A percentile compares a stretch with the other conserved stretches of the same genome.
Evolutionary conservation across 2,797 vertebrate species (phyloP).

Genomic region (Neoniphon sammara): DNA sequence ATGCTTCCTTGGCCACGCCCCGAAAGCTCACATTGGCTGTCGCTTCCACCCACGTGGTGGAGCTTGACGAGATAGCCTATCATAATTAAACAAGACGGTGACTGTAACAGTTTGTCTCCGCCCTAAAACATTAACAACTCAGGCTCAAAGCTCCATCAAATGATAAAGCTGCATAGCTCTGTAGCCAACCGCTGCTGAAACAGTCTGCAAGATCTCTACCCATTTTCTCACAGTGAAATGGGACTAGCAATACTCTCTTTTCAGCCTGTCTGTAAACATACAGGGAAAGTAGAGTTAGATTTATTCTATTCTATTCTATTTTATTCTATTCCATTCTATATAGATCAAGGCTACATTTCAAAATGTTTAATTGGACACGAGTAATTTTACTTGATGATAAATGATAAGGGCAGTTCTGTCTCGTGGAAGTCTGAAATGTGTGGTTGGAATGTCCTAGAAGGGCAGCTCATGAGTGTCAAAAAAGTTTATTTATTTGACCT

Average conservation of each 20-base stretch:
- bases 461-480: no score
- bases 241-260: no score
- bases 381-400: no score
- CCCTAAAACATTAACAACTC: conserved; percentile 16
- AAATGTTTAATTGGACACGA: no score
- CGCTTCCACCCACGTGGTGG: conserved; percentile 32
- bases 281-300: neutral
- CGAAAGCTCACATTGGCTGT: conserved; percentile 54
- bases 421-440: no score
- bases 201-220: no score
- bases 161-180: conserved; percentile 22
- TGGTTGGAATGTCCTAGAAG: no score
- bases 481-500: no score
- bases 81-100: conserved; percentile 4
- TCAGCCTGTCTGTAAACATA: neutral
- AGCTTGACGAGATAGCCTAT: conserved; percentile 40
- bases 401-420: no score
- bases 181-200: neutral
- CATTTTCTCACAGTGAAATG: no score
- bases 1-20: conserved; percentile 50
- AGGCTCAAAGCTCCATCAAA: neutral
- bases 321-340: neutral
- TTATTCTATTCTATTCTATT: neutral
- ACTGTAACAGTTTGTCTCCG: neutral
- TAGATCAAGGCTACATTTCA: neutral